Evolutionary conservation across 2,888 invertebrate species (phyloP), one percentile per base, ranked within the genome.

Genomic region (Ormyrus pomaceus): DNA sequence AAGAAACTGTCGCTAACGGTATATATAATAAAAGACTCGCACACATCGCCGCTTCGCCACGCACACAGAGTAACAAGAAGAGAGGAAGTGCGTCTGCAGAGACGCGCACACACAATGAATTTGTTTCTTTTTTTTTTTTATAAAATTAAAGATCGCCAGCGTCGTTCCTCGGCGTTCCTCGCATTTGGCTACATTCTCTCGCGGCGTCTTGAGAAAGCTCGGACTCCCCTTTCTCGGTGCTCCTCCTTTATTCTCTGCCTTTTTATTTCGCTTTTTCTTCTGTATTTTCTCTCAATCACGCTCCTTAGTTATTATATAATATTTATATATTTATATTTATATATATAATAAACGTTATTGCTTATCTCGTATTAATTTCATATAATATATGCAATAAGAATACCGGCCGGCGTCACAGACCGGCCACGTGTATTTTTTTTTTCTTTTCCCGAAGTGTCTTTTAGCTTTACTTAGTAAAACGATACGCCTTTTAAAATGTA

Each of bases 301-400:
- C 55, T 34, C 34, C 5, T 58, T 61, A 59, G 5, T 65, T 46
- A 71, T 58, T 50, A 34, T 34, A 34, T 34, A 34, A 34, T 34
- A 34, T 34, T 61, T 51, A 61, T 69, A 68, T 68, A 58, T 58
- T 61, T 13, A 13, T 58, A 70, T 34, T 8, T 71, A 71, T 73
- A 74, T 74, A 59, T 56, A 58, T 75, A 71, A 71, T 79, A 76
- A 77, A 76, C 76, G 59, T 79, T 81, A 82, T 82, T 79, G 79
- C 82, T 79, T 82, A 79, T 79, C 19, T 82, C 72, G 68, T 71
- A 81, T 55, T 76, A 50, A 56, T 56, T 70, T 56, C 61, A 45
- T 58, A 61, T 59, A 48, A 68, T 73, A 56, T 69, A 69, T 77
- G 64, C 74, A 70, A 70, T 81, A 66, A 77, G 77, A 74, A 70